Base-by-base conservation (phyloP, 2,797 vertebrate genomes). In the Erpetoichthys calabaricus region DNA sequence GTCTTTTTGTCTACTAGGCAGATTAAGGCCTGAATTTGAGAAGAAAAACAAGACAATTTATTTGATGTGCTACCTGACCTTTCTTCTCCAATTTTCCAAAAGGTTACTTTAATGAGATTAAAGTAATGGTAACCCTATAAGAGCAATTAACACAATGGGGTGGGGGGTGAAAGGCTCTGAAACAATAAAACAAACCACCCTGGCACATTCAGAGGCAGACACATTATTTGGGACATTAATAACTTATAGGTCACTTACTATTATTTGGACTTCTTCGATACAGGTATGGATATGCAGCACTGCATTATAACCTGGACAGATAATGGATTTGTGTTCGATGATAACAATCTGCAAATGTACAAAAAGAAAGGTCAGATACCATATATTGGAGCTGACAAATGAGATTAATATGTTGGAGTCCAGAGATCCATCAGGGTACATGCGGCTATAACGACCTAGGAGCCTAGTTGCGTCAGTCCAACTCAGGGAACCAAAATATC, bases 261-360 rank as follows among this genome's bases (percentile, higher is more conserved):
- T 90, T 71, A 97, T 92, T 76, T 97, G 90, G 55, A 97, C 93
- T 85, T 97, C 94, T 80, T 97, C 93, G 62, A 96, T 96, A 81
- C 94, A 97, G 67, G 91, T 96, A 70, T 97, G 94, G 74, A 97
- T 95, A 77, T 97, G 94, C 75, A 97, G 88, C 75, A 97, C 92
- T 65, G 93, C 94, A 57, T 97, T 96, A 73, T 97, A 97, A 69
- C 94, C 93, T 10, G 94, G 90, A 78, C 94, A 97, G 80, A 97
- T 97, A 85, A 97, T 96, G 73, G 94, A 97, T 79, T 96, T 97
- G 86, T 96, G 93, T 84, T 97, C 93, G 63, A 96, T 96, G 74
- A 97, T 96, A 74, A 97, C 92, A 65, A 95, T 97, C 92, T 97
- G 75, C 63, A 80, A 85, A 68, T 73, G 45, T 74, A 60, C 59